Percentiles rank a stretch among this genome's conserved stretches.
Conservation (phyloP, 2,888 invertebrate genomes). For the Macrostomum cliftonense region DNA sequence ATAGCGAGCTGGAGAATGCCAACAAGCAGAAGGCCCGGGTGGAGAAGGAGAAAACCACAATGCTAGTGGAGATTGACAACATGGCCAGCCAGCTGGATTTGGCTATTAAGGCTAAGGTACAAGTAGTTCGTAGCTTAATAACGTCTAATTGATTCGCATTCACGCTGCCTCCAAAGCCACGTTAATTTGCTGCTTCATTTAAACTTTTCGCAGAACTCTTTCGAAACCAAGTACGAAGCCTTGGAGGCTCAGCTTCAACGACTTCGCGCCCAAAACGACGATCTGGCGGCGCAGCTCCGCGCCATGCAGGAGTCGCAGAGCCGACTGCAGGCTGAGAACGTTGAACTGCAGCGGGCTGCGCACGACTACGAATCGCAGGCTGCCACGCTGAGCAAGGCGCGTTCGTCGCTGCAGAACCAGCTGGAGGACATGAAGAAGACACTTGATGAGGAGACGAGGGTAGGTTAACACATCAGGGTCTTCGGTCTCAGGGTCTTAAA, state of each 20-base stretch:
- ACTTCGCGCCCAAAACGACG: conserved; percentile 48
- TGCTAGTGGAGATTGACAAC: conserved; percentile 95
- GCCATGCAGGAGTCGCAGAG: conserved; percentile 48
- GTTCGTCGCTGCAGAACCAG: conserved; percentile 22
- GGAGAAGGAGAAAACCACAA: conserved; percentile 93
- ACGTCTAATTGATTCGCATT: no score
- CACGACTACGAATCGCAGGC: conserved; percentile 82
- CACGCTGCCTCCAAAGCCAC: no score
- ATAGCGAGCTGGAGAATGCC: conserved; percentile 90
- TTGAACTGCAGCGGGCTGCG: conserved; percentile 48
- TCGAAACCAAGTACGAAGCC: conserved; percentile 53
- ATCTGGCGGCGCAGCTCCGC: conserved; percentile 64
- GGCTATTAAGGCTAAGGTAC: conserved; percentile 69
- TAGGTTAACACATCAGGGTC: no score
- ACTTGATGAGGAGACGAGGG: conserved; percentile 31
- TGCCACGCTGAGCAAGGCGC: conserved; percentile 83
- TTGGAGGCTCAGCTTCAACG: conserved; percentile 46
- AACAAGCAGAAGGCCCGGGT: conserved; percentile 79
- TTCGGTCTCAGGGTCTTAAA: no score
- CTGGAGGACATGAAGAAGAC: conserved; percentile 30
- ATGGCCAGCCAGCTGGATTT: conserved; percentile 82
- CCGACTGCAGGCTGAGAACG: conserved; percentile 60
- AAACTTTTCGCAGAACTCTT: no score
- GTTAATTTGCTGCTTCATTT: no score
- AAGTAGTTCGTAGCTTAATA: no score